These are phyloP conservation scores for Dysidea cf. avara DNA, from an alignment of 37 sponge, comb jelly and placozoan genomes.

Conservation along the genomic window DNA sequence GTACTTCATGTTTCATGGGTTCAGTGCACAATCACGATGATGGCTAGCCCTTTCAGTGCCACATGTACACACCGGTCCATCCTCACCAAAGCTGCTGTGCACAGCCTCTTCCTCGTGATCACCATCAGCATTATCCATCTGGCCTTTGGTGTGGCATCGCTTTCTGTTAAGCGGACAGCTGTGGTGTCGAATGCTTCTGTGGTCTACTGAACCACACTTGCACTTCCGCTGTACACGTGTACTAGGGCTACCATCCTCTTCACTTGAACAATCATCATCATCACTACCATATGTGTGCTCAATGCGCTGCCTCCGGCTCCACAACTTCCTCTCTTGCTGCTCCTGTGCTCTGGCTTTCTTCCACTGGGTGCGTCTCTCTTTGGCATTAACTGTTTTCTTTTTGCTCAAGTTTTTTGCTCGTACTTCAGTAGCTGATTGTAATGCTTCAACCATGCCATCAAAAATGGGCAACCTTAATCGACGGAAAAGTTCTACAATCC, in stretches of 20 bases:
- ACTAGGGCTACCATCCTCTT: too few species aligned
- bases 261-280: too few species aligned
- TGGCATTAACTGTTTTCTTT: slow-evolving; percentile 2
- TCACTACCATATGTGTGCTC: slow-evolving; percentile 3
- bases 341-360: slow-evolving; percentile 3
- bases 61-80: too few species aligned
- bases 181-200: neutral
- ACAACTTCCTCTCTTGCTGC: slow-evolving; percentile 10
- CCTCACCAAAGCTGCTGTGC: too few species aligned
- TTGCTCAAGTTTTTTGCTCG: neutral
- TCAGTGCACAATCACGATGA: too few species aligned
- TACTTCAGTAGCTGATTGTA: neutral
- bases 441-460: slow-evolving; percentile 11
- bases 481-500: neutral
- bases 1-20: too few species aligned
- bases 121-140: too few species aligned
- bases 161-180: neutral
- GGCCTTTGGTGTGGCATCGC: too few species aligned
- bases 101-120: too few species aligned
- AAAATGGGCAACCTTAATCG: slow-evolving; percentile 7
- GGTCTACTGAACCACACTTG: slow-evolving; percentile 3
- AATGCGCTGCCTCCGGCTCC: neutral
- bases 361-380: neutral
- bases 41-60: too few species aligned
- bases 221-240: too few species aligned